These are phyloP conservation scores for Pitta sordida DNA, from an alignment of 2,113 vertebrate species.

Conservation along the genomic window DNA sequence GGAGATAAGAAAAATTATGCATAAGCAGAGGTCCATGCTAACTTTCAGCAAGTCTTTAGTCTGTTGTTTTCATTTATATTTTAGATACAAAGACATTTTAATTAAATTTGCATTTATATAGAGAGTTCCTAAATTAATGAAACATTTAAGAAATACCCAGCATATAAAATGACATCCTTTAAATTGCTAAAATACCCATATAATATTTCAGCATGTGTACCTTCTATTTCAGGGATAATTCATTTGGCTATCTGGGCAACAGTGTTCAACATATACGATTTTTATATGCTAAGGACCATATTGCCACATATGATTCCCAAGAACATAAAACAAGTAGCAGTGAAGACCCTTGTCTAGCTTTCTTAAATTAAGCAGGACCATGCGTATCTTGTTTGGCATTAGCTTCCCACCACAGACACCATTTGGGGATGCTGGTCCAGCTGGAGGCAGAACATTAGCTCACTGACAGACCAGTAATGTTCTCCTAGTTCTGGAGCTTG, in stretches of 20 bases:
- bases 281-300: not conserved
- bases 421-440: not conserved
- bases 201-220: not conserved
- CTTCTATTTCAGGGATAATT: not conserved
- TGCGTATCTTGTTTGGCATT: not conserved
- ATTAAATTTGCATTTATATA: constrained; percentile 45
- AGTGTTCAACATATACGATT: not conserved
- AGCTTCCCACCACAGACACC: not conserved
- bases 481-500: not conserved
- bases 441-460: not conserved
- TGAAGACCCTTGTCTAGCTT: not conserved
- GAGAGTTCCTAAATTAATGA: constrained; percentile 4
- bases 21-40: not conserved
- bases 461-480: not conserved
- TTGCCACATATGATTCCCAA: not conserved
- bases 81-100: constrained; percentile 21
- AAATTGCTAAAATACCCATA: constrained; percentile 2
- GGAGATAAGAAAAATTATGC: constrained; percentile 21
- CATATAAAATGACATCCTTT: not conserved
- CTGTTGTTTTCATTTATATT: constrained; percentile 18
- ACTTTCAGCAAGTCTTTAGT: not conserved
- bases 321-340: not conserved
- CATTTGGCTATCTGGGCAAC: not conserved
- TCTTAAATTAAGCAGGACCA: not conserved
- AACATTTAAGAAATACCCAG: not conserved